phyloP scores from a whole-genome alignment of 2,113 vertebrate species.

The Erinaceus europaeus region DNA sequence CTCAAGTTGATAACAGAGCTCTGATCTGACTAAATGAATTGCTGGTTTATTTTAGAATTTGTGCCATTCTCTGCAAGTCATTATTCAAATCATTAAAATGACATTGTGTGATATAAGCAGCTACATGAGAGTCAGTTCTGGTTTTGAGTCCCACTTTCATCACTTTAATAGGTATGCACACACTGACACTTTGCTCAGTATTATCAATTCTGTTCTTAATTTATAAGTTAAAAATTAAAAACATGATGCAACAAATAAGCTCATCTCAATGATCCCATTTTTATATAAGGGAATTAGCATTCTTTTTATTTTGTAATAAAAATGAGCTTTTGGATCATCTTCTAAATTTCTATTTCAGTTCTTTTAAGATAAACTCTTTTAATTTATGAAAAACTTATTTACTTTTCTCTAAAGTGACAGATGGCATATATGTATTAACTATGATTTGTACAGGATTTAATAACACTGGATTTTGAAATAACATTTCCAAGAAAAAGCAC shows the following conservation, averaged over 20 bases:
- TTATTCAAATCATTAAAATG: slow-evolving; percentile 1
- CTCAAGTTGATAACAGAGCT: neutral
- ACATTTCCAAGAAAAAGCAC: neutral
- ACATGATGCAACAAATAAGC: neutral
- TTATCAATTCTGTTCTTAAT: neutral
- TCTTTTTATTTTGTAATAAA: neutral
- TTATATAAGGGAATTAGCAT: neutral
- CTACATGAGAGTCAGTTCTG: neutral
- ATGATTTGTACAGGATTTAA: neutral
- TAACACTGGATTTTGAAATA: neutral
- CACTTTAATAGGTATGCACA: neutral
- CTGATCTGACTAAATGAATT: neutral
- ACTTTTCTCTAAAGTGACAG: neutral
- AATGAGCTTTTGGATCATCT: neutral
- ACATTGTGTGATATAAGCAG: neutral
- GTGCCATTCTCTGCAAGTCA: neutral
- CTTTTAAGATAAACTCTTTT: neutral
- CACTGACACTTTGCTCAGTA: neutral
- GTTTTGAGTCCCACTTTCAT: neutral
- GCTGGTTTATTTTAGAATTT: neutral
- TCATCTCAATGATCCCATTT: neutral
- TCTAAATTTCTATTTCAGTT: neutral
- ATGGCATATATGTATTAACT: neutral
- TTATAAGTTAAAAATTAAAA: neutral
- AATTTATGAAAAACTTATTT: neutral